phyloP scores from a whole-genome alignment of 2,888 invertebrate species.

The Ectemnius cavifrons region DNA sequence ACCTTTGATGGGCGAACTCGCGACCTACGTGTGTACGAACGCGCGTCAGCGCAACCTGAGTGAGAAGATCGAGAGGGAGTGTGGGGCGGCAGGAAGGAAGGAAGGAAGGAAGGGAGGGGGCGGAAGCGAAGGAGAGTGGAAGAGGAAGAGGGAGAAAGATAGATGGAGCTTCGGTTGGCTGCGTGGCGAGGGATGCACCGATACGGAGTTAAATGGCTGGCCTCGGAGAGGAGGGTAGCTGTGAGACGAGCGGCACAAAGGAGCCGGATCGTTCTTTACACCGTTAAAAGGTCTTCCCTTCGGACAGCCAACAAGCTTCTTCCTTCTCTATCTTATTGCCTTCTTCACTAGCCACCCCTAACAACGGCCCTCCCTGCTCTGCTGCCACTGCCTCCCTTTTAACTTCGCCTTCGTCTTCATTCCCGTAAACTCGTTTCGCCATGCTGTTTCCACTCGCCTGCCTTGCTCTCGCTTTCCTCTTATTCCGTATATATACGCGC shows the following conservation, averaged over 20 bases:
- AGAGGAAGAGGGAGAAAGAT: not conserved
- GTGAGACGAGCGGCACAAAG: conserved; percentile 51
- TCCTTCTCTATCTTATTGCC: conserved; percentile 25
- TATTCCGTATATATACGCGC: not conserved
- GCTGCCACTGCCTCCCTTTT: not conserved
- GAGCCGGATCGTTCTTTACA: conserved; percentile 51
- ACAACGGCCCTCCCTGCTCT: not conserved
- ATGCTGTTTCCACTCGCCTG: conserved; percentile 1
- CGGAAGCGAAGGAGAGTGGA: too few species aligned
- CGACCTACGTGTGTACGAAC: conserved; percentile 23
- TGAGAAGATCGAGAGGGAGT: not conserved
- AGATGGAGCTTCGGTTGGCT: not conserved
- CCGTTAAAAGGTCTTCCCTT: conserved; percentile 44
- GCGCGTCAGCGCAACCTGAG: conserved; percentile 4
- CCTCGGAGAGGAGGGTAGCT: conserved; percentile 31
- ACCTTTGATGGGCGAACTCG: conserved; percentile 58
- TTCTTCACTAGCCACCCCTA: not conserved
- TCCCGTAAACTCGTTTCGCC: not conserved
- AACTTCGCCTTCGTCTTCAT: not conserved
- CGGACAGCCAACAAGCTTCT: conserved; percentile 38
- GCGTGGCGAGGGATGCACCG: conserved; percentile 27
- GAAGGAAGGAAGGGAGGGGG: not conserved
- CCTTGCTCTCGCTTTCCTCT: not conserved
- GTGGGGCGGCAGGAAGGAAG: conserved; percentile 4
- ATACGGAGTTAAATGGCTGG: conserved; percentile 45